phyloP scores from a whole-genome alignment of 1,140 invertebrate genomes.

The Drosophila prosaltans region DNA sequence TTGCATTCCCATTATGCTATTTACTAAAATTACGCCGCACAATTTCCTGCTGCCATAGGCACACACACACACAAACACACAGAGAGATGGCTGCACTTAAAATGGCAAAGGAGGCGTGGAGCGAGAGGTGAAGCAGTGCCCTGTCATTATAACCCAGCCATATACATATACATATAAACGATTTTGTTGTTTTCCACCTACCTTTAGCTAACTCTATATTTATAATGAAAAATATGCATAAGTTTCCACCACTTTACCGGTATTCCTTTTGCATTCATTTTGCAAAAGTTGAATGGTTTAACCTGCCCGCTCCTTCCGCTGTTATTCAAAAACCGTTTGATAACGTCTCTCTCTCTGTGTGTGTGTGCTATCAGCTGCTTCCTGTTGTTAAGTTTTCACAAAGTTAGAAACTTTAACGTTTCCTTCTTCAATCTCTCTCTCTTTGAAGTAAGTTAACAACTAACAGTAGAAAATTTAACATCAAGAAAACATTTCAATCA shows the following conservation, averaged over 20 bases:
- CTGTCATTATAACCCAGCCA: conserved; percentile 27
- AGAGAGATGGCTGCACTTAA: background rate
- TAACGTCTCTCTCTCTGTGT: conserved; percentile 46
- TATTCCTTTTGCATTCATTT: background rate
- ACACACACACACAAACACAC: conserved; percentile 17
- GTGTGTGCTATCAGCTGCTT: conserved; percentile 69
- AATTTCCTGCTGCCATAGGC: conserved; percentile 51
- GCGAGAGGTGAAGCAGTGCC: background rate
- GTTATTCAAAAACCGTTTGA: conserved; percentile 73
- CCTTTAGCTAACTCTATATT: conserved; percentile 19
- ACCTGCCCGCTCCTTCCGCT: conserved; percentile 70
- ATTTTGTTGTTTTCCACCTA: conserved; percentile 4
- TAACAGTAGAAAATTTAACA: conserved; percentile 56
- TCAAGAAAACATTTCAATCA: conserved; percentile 63
- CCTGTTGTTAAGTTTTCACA: conserved; percentile 72
- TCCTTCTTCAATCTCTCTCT: background rate
- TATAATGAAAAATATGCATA: conserved; percentile 69
- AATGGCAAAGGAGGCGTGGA: too few relatives aligned
- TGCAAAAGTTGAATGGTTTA: conserved; percentile 44
- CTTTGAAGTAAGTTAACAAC: conserved; percentile 43
- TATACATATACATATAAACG: background rate
- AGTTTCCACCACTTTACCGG: conserved; percentile 43
- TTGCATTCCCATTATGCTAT: conserved; percentile 21
- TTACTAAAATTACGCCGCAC: conserved; percentile 43
- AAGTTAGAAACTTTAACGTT: background rate